Conservation (phyloP, 64 coral and sea anemone genomes). For the Cladopsammia gracilis region DNA sequence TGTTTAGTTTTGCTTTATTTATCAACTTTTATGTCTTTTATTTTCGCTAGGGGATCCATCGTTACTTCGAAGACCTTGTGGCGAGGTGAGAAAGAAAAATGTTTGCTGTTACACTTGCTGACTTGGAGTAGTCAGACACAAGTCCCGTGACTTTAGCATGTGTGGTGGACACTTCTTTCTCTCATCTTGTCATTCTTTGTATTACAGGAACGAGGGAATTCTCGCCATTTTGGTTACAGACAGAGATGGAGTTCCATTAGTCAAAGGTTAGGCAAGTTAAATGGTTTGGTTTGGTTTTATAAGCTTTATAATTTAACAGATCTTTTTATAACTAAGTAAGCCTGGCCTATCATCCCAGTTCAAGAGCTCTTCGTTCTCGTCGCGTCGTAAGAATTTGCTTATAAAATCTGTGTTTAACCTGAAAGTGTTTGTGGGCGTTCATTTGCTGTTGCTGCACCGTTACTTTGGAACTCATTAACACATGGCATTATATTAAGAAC, state of each 20-base stretch:
- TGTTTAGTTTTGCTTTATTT: background rate
- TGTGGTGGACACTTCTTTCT: background rate
- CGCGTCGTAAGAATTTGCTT: too few species aligned
- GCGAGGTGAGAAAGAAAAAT: slow-evolving; percentile 41
- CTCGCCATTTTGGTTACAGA: slow-evolving; percentile 94
- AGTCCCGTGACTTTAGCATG: slow-evolving; percentile 53
- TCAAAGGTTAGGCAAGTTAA: slow-evolving; percentile 73
- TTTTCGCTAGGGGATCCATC: slow-evolving; percentile 66
- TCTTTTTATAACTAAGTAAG: too few species aligned
- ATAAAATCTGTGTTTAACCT: too few species aligned
- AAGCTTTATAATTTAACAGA: background rate
- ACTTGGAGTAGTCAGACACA: background rate
- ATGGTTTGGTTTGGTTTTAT: background rate
- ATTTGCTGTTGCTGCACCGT: too few species aligned
- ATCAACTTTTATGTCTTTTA: background rate
- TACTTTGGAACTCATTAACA: too few species aligned
- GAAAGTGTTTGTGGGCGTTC: too few species aligned
- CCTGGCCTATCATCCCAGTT: too few species aligned
- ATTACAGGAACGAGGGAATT: slow-evolving; percentile 81
- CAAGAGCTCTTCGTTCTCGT: too few species aligned
- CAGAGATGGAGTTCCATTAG: slow-evolving; percentile 97
- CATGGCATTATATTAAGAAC: too few species aligned
- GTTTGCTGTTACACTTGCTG: background rate
- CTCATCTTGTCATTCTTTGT: slow-evolving; percentile 4
- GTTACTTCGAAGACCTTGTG: slow-evolving; percentile 85